Conservation (phyloP, 2,888 invertebrate species). For the Carabus problematicus region DNA sequence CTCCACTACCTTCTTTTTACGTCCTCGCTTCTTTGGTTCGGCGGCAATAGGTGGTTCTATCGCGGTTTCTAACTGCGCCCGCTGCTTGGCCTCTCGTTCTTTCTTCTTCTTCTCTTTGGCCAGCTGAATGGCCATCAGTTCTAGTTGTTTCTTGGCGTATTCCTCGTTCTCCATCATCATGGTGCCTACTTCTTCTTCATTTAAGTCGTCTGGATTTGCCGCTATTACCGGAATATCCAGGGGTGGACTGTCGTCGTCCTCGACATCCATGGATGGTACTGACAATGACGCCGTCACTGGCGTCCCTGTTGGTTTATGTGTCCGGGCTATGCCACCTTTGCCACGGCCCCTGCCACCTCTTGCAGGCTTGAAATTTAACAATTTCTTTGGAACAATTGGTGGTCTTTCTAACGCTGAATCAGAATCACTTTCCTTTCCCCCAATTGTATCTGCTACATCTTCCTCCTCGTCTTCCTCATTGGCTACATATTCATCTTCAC, state of each 20-base stretch:
- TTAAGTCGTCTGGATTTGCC: conserved; percentile 58
- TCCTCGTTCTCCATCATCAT: conserved; percentile 71
- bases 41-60: conserved; percentile 24
- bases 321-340: conserved; percentile 10
- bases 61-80: conserved; percentile 39
- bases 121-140: conserved; percentile 60
- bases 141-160: conserved; percentile 64
- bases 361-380: conserved; percentile 30
- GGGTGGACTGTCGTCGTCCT: conserved; percentile 46
- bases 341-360: conserved; percentile 13
- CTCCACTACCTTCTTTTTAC: conserved; percentile 56
- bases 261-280: conserved; percentile 44
- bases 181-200: conserved; percentile 55
- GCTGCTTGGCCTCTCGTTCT: conserved; percentile 62
- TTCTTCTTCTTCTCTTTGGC: conserved; percentile 65
- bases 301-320: conserved; percentile 44
- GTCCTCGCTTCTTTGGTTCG: conserved; percentile 32
- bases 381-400: conserved; percentile 27
- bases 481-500: conserved; percentile 62
- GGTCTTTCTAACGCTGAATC: conserved; percentile 53
- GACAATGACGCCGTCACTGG: conserved; percentile 48
- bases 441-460: conserved; percentile 57
- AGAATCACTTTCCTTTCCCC: conserved; percentile 47
- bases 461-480: conserved; percentile 61
- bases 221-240: conserved; percentile 40